These are phyloP conservation scores for Xiphophorus birchmanni DNA, from an alignment of 2,797 vertebrate species.

Conservation along the genomic window DNA sequence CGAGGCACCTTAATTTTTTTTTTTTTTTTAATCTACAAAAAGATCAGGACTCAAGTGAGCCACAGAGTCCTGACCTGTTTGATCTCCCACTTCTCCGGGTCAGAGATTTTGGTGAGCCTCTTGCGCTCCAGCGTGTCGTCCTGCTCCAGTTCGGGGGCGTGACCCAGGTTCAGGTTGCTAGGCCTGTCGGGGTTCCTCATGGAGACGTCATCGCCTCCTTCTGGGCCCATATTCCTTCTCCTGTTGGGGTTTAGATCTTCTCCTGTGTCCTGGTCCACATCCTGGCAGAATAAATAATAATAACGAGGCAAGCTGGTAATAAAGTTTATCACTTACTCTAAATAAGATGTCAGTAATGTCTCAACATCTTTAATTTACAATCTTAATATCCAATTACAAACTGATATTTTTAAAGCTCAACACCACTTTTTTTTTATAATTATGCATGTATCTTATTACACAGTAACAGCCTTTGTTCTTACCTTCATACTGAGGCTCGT, in stretches of 20 bases:
- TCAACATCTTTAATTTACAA: background rate
- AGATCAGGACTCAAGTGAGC: background rate
- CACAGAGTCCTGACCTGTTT: conserved; percentile 86
- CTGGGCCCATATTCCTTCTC: conserved; percentile 88
- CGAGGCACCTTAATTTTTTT: background rate
- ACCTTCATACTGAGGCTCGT: conserved; percentile 99
- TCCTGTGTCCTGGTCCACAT: conserved; percentile 97
- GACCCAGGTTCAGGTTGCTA: conserved; percentile 91
- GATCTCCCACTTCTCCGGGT: conserved; percentile 98
- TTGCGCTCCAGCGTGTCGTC: conserved; percentile 95
- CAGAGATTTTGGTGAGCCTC: conserved; percentile 96
- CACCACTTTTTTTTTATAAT: background rate
- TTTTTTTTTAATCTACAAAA: background rate
- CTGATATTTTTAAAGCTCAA: background rate
- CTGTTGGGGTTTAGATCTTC: conserved; percentile 97
- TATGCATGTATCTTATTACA: background rate
- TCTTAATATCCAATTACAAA: background rate
- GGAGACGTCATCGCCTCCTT: conserved; percentile 86
- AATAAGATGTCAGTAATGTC: background rate
- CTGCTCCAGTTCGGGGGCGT: conserved; percentile 89
- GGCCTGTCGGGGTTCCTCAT: conserved; percentile 97
- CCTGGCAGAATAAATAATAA: conserved; percentile 74
- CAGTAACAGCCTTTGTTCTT: conserved; percentile 3
- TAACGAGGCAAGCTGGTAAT: fast-evolving
- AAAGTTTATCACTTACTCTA: background rate